Conservation (phyloP, 2,888 invertebrate genomes). For the Leptopilina syphax region DNA sequence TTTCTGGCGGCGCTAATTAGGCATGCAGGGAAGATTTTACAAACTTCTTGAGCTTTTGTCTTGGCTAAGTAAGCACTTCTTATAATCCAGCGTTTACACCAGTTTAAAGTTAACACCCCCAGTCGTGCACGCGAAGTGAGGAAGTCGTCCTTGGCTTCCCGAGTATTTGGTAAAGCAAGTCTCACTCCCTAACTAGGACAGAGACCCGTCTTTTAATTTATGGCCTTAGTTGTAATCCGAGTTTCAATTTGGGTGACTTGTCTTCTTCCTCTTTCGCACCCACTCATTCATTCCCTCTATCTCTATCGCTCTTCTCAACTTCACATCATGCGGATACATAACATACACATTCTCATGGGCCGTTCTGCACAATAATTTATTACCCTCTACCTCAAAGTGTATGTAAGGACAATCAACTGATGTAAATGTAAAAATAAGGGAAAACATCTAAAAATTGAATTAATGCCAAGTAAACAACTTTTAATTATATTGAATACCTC, state of each 20-base stretch:
- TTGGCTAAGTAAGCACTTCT: slow-evolving; percentile 44
- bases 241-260: slow-evolving; percentile 64
- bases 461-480: background rate
- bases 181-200: slow-evolving; percentile 60
- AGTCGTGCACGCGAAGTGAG: slow-evolving; percentile 42
- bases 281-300: slow-evolving; percentile 41
- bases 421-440: background rate
- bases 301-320: slow-evolving; percentile 12
- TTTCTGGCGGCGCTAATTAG: slow-evolving; percentile 46
- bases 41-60: slow-evolving; percentile 45
- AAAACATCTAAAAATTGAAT: background rate
- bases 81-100: slow-evolving; percentile 42
- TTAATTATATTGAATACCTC: background rate
- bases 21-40: slow-evolving; percentile 42
- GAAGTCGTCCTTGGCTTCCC: slow-evolving; percentile 49
- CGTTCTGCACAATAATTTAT: slow-evolving; percentile 21
- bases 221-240: slow-evolving; percentile 65
- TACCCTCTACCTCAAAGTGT: background rate
- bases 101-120: slow-evolving; percentile 40
- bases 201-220: slow-evolving; percentile 69
- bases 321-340: slow-evolving; percentile 11
- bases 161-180: slow-evolving; percentile 50
- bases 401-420: background rate
- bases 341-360: background rate
- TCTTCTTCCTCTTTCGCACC: slow-evolving; percentile 41